A percentile compares a stretch with the other conserved stretches of the same genome.
Evolutionary conservation across 2,113 vertebrate species (phyloP).

Genomic region (Brienomyrus brachyistius): DNA sequence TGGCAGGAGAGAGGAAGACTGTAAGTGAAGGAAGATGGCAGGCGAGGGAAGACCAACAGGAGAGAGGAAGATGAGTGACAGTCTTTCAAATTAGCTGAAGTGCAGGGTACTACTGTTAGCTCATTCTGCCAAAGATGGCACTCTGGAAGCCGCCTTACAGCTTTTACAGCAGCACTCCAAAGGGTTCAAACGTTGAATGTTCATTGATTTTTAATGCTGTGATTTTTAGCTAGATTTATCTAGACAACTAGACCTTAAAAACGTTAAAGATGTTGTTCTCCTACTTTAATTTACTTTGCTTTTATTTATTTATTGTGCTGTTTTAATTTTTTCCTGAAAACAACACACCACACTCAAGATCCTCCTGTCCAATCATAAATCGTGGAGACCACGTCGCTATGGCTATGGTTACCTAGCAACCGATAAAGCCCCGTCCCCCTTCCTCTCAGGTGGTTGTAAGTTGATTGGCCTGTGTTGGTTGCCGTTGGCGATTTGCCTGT

Average conservation of each 20-base stretch:
- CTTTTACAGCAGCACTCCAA: neutral
- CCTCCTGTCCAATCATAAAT: slow-evolving; percentile 66
- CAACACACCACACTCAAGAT: slow-evolving; percentile 62
- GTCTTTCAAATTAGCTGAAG: slow-evolving; percentile 11
- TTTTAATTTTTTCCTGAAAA: slow-evolving; percentile 62
- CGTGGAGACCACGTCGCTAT: slow-evolving; percentile 70
- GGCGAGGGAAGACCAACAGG: neutral
- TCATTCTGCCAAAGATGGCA: neutral
- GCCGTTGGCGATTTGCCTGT: slow-evolving; percentile 67
- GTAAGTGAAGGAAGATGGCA: neutral
- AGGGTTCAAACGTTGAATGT: neutral
- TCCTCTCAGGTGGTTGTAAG: slow-evolving; percentile 72
- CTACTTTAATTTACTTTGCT: slow-evolving; percentile 57
- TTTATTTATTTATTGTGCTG: slow-evolving; percentile 61
- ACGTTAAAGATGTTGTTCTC: slow-evolving; percentile 53
- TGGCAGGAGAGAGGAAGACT: neutral
- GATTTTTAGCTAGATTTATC: neutral
- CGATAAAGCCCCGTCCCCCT: slow-evolving; percentile 65
- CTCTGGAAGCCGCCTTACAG: neutral
- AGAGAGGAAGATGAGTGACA: slow-evolving; percentile 21
- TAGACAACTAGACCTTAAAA: slow-evolving; percentile 36
- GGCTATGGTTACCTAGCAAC: slow-evolving; percentile 64
- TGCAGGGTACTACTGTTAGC: neutral
- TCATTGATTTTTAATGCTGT: slow-evolving; percentile 10
- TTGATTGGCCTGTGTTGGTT: slow-evolving; percentile 74